Conservation (phyloP, 2,113 vertebrate species). For the Urocitellus parryii region DNA sequence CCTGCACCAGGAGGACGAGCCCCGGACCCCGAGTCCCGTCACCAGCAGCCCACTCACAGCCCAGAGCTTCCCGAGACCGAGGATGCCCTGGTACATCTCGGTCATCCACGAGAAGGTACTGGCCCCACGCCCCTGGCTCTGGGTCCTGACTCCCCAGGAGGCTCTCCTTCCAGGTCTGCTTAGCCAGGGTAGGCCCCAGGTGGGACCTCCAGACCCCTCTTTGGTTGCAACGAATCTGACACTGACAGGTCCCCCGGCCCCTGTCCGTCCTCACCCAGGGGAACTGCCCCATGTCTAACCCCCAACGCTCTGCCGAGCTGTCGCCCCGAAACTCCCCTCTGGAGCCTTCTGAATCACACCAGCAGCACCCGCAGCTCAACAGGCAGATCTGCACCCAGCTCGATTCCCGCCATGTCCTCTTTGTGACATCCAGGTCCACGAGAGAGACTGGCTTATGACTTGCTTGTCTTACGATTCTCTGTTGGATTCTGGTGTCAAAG, state of each 20-base stretch:
- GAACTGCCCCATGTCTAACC: rapidly evolving
- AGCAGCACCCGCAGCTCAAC: too few species aligned
- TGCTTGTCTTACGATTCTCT: rapidly evolving
- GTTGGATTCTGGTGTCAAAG: background rate
- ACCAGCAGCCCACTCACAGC: rapidly evolving
- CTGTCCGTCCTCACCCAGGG: background rate
- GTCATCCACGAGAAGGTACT: slow-evolving; percentile 83
- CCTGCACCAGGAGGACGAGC: rapidly evolving
- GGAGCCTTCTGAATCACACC: background rate
- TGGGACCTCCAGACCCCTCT: background rate
- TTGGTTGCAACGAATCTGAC: rapidly evolving
- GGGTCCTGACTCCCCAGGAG: rapidly evolving
- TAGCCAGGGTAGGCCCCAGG: background rate
- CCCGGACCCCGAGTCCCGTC: rapidly evolving
- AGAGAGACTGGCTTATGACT: rapidly evolving
- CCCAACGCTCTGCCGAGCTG: rapidly evolving
- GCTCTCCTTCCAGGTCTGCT: background rate
- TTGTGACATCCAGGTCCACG: rapidly evolving
- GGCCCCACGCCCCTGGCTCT: rapidly evolving
- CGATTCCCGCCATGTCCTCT: rapidly evolving
- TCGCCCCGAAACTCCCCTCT: background rate
- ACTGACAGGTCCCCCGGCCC: rapidly evolving
- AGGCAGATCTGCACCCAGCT: rapidly evolving
- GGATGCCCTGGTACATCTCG: slow-evolving; percentile 80
- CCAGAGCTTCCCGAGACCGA: background rate